Conservation (phyloP, 2,113 vertebrate genomes). For the Sturnus vulgaris region DNA sequence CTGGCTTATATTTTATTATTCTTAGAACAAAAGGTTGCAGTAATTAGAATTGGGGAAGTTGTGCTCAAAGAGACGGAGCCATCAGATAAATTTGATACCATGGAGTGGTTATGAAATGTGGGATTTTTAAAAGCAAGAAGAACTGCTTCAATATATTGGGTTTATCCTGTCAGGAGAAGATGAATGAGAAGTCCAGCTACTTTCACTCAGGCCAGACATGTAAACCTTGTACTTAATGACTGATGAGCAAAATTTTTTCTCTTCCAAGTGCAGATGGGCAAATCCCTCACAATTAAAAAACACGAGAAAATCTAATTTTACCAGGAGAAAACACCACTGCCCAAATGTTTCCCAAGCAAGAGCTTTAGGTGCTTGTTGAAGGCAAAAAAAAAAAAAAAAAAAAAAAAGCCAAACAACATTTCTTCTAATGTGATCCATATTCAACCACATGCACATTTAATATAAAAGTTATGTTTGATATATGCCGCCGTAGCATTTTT, state of each 20-base stretch:
- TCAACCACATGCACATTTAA: conserved; percentile 66
- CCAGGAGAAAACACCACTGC: neutral
- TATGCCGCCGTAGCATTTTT: conserved; percentile 59
- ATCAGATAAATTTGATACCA: neutral
- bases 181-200: conserved; percentile 33
- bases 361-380: conserved; percentile 36
- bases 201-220: conserved; percentile 44
- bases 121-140: conserved; percentile 6
- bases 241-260: conserved; percentile 52
- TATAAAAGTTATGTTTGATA: conserved; percentile 73
- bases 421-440: conserved; percentile 72
- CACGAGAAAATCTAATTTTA: conserved; percentile 18
- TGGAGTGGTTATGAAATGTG: neutral
- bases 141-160: neutral
- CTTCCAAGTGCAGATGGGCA: conserved; percentile 47
- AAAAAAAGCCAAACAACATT: neutral
- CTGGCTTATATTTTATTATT: neutral
- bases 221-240: conserved; percentile 66
- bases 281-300: conserved; percentile 29
- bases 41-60: neutral
- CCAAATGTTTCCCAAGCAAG: conserved; percentile 16
- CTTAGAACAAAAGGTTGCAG: neutral
- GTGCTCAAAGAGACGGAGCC: neutral
- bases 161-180: conserved; percentile 41
- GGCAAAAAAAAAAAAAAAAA: neutral